Percentiles rank a stretch among this genome's conserved stretches.
Evolutionary conservation across 2,113 vertebrate species (phyloP).

Genomic region (Rhombomys opimus): DNA sequence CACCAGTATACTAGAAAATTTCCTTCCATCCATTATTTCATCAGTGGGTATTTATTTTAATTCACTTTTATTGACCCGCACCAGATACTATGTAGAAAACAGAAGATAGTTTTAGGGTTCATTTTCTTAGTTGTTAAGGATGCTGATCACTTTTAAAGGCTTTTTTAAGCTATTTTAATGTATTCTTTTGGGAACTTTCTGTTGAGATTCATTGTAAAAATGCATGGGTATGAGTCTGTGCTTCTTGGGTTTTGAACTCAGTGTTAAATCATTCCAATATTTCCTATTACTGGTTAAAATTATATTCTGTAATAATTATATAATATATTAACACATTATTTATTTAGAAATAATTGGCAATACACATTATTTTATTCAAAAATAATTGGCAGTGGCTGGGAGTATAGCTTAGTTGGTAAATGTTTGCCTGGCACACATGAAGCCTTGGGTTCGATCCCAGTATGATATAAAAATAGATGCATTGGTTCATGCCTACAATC

Average conservation of each 20-base stretch:
- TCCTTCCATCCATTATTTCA: neutral
- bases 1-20: neutral
- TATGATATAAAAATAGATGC: neutral
- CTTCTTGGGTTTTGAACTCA: neutral
- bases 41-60: neutral
- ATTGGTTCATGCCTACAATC: neutral
- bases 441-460: neutral
- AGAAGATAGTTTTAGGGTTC: neutral
- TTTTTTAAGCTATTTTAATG: neutral
- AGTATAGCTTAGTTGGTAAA: neutral
- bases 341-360: constrained; percentile 33
- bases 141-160: neutral
- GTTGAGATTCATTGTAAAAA: neutral
- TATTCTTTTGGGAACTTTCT: neutral
- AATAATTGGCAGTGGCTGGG: neutral
- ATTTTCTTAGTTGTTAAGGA: neutral
- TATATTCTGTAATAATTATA: constrained; percentile 13
- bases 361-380: constrained; percentile 1
- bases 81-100: neutral
- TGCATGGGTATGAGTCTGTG: neutral
- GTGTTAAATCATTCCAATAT: neutral
- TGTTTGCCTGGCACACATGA: neutral
- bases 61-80: neutral
- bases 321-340: neutral
- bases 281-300: neutral